Conservation (phyloP, 2,888 invertebrate genomes). For the Cerastis leucographa region DNA sequence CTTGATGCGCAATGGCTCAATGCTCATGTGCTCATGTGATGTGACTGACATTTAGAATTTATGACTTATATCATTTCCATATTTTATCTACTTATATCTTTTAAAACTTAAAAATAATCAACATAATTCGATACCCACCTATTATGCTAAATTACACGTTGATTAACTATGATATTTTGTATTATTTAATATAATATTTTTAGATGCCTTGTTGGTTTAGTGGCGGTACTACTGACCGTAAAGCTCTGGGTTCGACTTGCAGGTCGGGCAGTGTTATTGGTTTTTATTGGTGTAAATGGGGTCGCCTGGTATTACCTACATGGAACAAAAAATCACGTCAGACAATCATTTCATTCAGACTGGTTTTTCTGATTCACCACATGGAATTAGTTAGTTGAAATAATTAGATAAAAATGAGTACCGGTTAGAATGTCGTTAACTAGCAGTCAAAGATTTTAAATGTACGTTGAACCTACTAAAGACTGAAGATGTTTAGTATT, state of each 20-base stretch:
- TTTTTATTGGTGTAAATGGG: not conserved
- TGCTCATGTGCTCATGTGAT: not conserved
- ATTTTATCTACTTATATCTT: not conserved
- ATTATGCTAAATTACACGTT: too few relatives aligned
- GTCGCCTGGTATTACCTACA: not conserved
- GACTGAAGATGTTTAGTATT: not conserved
- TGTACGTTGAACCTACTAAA: not conserved
- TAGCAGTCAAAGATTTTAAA: not conserved
- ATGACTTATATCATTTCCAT: not conserved
- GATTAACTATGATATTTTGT: too few relatives aligned
- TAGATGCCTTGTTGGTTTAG: not conserved
- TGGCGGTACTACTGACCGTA: not conserved
- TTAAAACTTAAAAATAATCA: not conserved
- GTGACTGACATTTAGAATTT: slow-evolving; percentile 8
- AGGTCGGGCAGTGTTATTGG: not conserved
- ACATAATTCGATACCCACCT: not conserved
- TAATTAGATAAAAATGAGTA: slow-evolving; percentile 16
- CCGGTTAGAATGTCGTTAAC: slow-evolving; percentile 18
- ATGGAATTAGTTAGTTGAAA: not conserved
- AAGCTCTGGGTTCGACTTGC: not conserved
- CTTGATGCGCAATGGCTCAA: slow-evolving; percentile 2
- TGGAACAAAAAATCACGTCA: not conserved
- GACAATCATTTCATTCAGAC: not conserved
- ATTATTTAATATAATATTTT: too few relatives aligned
- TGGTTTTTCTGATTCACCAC: not conserved